Evolutionary conservation across 1,140 invertebrate genomes (phyloP).

Genomic region (Drosophila tropicalis): DNA sequence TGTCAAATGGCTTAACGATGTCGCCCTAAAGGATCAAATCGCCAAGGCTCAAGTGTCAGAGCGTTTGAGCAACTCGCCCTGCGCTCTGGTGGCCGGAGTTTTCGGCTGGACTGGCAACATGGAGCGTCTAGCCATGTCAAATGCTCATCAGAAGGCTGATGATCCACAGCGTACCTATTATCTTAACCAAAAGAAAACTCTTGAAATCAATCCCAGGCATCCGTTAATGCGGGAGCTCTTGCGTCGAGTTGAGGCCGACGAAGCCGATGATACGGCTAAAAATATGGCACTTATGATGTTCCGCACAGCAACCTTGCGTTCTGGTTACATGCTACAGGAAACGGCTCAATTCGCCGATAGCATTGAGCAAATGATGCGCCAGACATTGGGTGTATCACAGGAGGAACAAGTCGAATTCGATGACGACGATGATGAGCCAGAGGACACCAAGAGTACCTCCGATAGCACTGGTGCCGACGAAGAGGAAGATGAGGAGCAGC

Average conservation of each 20-base stretch:
- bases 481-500: conserved; percentile 62
- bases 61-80: conserved; percentile 95
- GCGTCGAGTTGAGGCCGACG: conserved; percentile 91
- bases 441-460: conserved; percentile 48
- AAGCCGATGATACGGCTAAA: conserved; percentile 91
- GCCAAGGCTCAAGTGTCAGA: conserved; percentile 94
- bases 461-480: conserved; percentile 66
- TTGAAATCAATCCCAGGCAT: conserved; percentile 99
- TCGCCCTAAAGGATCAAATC: conserved; percentile 93
- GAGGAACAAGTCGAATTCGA: conserved; percentile 88
- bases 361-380: conserved; percentile 93
- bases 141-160: conserved; percentile 98
- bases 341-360: conserved; percentile 93
- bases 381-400: conserved; percentile 91
- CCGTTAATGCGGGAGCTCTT: conserved; percentile 96
- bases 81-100: conserved; percentile 97
- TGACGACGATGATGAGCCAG: conserved; percentile 83
- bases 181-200: conserved; percentile 97
- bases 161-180: conserved; percentile 97
- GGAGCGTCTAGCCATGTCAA: conserved; percentile 97
- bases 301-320: conserved; percentile 95
- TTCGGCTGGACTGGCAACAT: conserved; percentile 99
- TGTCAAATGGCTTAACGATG: conserved; percentile 94
- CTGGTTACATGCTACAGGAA: conserved; percentile 94
- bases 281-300: conserved; percentile 96